Conservation (phyloP, 2,888 invertebrate species). For the Nineta flava region DNA sequence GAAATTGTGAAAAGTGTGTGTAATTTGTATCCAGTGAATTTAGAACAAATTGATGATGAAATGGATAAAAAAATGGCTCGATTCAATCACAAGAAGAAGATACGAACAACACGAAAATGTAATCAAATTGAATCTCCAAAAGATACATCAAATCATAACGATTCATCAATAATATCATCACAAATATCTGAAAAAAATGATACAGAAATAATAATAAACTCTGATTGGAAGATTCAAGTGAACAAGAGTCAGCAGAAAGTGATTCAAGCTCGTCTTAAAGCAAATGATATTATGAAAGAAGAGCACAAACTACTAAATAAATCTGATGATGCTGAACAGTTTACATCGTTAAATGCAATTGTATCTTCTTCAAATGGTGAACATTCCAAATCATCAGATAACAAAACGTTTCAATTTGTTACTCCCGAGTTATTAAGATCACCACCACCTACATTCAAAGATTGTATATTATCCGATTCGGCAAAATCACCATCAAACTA, state of each 20-base stretch:
- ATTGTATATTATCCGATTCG: not conserved
- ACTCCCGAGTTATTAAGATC: not conserved
- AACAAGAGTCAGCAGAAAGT: slow-evolving; percentile 29
- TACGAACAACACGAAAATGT: slow-evolving; percentile 19
- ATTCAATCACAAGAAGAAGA: slow-evolving; percentile 13
- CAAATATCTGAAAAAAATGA: slow-evolving; percentile 5
- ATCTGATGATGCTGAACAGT: not conserved
- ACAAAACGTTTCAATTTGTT: no score
- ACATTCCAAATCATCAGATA: not conserved
- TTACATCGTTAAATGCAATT: not conserved
- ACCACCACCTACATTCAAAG: not conserved
- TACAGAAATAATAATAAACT: slow-evolving; percentile 17
- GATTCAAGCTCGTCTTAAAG: slow-evolving; percentile 33
- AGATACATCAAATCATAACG: slow-evolving; percentile 20
- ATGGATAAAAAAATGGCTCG: slow-evolving; percentile 18
- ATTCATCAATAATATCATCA: slow-evolving; percentile 17
- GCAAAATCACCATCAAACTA: no score
- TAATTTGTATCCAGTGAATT: slow-evolving; percentile 28
- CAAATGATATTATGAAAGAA: slow-evolving; percentile 28
- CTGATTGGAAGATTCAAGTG: slow-evolving; percentile 34
- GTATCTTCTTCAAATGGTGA: not conserved
- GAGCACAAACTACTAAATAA: slow-evolving; percentile 3
- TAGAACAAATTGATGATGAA: slow-evolving; percentile 28
- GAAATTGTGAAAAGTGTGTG: slow-evolving; percentile 32
- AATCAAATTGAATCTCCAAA: slow-evolving; percentile 25